Base-by-base conservation (phyloP, 2,797 vertebrate species). In the Esox masquinongy region DNA sequence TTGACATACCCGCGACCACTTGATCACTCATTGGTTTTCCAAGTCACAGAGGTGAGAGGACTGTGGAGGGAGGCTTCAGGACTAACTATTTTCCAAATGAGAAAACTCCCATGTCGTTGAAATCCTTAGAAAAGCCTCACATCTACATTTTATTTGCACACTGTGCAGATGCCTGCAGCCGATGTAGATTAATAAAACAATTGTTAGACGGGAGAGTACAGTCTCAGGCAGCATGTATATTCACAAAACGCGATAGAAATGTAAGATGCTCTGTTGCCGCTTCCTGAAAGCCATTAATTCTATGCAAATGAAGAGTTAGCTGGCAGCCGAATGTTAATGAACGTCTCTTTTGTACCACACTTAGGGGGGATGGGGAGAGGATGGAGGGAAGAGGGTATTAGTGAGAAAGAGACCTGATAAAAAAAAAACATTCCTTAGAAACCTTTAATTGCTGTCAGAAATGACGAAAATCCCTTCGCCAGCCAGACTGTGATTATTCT, bases 361-460 rank as follows among this genome's bases (percentile, higher is more conserved):
- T 93, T 92, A 50, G 53, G 49, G n/a, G 49, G 71, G 49, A 39
- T 26, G 34, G 36, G 63, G 49, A 49, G 64, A 66, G 50, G 70
- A 59, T 59, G 53, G 53, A 59, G 90, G 93, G 26, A 68, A 50
- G 61, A 47, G n/a, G 26, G 51, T 73, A 80, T 64, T 63, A 68
- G 22, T 43, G 66, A 74, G 50, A 47, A 74, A 73, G 26, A 73
- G 53, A 74, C 26, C 72, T 50, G 71, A 72, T 68, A 73, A 80
- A 70, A 85, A 80, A 90, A 88, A 93, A 91, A 94, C 91, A 92
- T 93, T 94, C 92, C 93, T 91, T 92, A 87, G 93, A 94, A 94
- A 95, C 94, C 94, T 95, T 95, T 95, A 95, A 95, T 95, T 95
- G 94, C 94, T 94, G 93, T 94, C 94, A 94, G 90, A 94, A 95